phyloP scores from a whole-genome alignment of 2,113 vertebrate genomes.

The Suricata suricatta region DNA sequence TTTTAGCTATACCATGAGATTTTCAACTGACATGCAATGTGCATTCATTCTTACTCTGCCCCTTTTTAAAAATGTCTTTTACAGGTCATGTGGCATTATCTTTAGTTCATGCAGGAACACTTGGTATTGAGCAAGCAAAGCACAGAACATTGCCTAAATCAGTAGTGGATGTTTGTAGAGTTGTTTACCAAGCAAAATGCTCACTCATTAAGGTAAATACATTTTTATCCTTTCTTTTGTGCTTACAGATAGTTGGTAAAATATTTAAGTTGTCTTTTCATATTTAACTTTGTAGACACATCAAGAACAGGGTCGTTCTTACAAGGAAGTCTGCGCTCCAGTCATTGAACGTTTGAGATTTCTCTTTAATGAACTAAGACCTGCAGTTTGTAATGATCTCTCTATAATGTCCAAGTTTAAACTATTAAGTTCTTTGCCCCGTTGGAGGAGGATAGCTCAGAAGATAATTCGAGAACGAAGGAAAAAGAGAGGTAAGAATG shows the following conservation, averaged over 20 bases:
- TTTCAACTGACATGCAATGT: background rate
- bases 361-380: constrained; percentile 96
- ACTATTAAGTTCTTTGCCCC: constrained; percentile 94
- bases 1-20: background rate
- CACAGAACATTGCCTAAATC: constrained; percentile 95
- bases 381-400: constrained; percentile 96
- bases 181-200: constrained; percentile 99
- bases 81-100: constrained; percentile 95
- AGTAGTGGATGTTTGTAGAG: constrained; percentile 97
- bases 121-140: constrained; percentile 96
- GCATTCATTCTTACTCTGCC: background rate
- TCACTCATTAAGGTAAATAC: constrained; percentile 95
- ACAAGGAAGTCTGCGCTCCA: constrained; percentile 98
- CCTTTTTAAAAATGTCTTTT: background rate
- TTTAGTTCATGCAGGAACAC: constrained; percentile 92
- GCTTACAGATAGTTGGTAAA: background rate
- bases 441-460: constrained; percentile 95
- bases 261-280: background rate
- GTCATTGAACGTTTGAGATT: constrained; percentile 97
- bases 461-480: constrained; percentile 96
- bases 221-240: background rate
- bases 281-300: constrained; percentile 89
- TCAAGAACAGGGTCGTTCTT: constrained; percentile 98
- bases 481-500: constrained; percentile 91
- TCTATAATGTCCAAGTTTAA: constrained; percentile 97